phyloP scores from a whole-genome alignment of 2,888 invertebrate genomes.

The Amiota communis region DNA sequence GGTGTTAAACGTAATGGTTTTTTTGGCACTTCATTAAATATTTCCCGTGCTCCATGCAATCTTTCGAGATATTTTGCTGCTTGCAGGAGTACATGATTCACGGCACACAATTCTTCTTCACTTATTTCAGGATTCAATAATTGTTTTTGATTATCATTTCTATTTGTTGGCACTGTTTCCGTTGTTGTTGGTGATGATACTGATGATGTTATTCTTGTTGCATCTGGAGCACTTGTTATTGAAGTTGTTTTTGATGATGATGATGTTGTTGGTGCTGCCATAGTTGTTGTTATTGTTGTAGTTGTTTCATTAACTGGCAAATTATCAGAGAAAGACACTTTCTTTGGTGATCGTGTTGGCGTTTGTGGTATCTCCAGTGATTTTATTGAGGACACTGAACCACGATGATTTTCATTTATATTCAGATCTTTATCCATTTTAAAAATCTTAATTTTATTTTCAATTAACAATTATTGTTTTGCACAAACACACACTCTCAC shows the following conservation, averaged over 20 bases:
- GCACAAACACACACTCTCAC: neutral
- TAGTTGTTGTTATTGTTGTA: conserved; percentile 30
- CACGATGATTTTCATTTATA: conserved; percentile 59
- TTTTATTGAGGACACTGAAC: conserved; percentile 69
- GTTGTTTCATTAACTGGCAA: conserved; percentile 53
- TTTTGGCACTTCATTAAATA: conserved; percentile 35
- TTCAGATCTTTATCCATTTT: conserved; percentile 29
- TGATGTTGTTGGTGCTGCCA: neutral
- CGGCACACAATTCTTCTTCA: conserved; percentile 44
- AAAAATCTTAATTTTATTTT: neutral
- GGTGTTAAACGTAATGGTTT: neutral
- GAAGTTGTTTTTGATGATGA: conserved; percentile 39
- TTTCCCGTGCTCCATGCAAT: conserved; percentile 62
- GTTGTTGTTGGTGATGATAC: conserved; percentile 18
- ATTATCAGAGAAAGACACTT: conserved; percentile 73
- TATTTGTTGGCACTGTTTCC: conserved; percentile 20
- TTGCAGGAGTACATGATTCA: conserved; percentile 67
- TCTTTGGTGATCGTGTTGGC: conserved; percentile 70
- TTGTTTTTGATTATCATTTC: neutral
- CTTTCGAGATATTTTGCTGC: conserved; percentile 70
- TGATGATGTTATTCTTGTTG: conserved; percentile 29
- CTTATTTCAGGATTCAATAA: conserved; percentile 24
- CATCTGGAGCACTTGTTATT: conserved; percentile 31
- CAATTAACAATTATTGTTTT: neutral
- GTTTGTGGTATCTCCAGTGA: conserved; percentile 69